Base-by-base conservation (phyloP, 2,888 invertebrate species). In the Yponomeuta cagnagella region DNA sequence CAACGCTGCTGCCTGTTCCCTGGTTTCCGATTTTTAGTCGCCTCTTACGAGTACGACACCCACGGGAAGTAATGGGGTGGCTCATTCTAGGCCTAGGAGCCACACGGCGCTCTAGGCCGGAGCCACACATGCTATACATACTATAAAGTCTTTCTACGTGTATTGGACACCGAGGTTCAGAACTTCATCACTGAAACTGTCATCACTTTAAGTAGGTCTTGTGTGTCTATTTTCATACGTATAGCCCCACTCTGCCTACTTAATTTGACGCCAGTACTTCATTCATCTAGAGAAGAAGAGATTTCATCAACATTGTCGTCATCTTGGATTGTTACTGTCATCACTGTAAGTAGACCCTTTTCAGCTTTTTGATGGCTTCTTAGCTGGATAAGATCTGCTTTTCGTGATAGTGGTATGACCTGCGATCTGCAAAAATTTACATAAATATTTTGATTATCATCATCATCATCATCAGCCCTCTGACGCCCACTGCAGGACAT, bases 191-290 rank as follows among this genome's bases (percentile, higher is more conserved):
- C 58, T 5, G 15, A 63, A 15, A 63, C 23, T 15, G 23, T 63
- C n/a, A 15, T 63, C 37, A 70, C 9, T 63, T 70, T 70, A 70
- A 63, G 63, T 70, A 70, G 70, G 63, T 15, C 12, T 30, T 63
- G 70, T 30, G 33, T 43, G 43, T 37, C 43, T 68, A 68, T 37
- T 43, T 68, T 68, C 15, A 1, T n/a, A 6, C 43, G 52, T 70
- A 71, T 77, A 76, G 75, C 73, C 75, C 68, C 58, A 71, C 72
- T 70, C 70, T 70, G 70, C 75, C 75, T 79, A 73, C 77, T 76
- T 79, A 70, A 69, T 33, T 6, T 70, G 70, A 71, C 52, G 58
- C 23, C n/a, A 48, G 31, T 68, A 1, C 3, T 15, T 23, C 31
- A 63, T 4, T 58, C 52, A 58, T 12, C 52, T 15, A 58, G 15